phyloP scores from a whole-genome alignment of 1,140 invertebrate species.

The Ceratina japonica region DNA sequence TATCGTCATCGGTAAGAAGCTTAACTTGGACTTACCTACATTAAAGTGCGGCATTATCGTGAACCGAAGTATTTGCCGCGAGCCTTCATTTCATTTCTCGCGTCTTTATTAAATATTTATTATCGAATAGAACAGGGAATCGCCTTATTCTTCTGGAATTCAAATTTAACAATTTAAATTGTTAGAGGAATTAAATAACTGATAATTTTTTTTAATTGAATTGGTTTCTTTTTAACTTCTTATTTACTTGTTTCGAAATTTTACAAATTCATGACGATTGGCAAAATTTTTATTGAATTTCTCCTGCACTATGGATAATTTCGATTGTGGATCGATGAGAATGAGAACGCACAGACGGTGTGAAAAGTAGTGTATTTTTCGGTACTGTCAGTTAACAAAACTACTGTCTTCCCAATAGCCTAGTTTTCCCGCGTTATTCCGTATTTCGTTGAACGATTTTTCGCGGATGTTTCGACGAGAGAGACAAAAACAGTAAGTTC shows the following conservation, averaged over 20 bases:
- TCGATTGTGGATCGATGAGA: neutral
- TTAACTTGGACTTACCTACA: constrained; percentile 65
- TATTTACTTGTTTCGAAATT: too few species aligned
- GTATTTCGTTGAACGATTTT: constrained; percentile 7
- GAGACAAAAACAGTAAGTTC: neutral
- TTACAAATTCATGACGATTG: too few species aligned
- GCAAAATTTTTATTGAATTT: too few species aligned
- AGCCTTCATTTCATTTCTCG: constrained; percentile 30
- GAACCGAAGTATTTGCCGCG: constrained; percentile 48
- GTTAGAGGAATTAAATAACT: too few species aligned
- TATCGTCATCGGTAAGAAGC: constrained; percentile 64
- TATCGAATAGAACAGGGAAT: neutral
- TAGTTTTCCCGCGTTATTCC: neutral
- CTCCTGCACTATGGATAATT: neutral
- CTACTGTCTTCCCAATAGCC: neutral
- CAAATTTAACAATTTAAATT: too few species aligned
- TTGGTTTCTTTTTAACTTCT: too few species aligned
- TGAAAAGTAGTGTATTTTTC: neutral
- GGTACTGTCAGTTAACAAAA: neutral
- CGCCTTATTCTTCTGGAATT: too few species aligned
- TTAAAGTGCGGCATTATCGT: constrained; percentile 60
- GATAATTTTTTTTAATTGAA: too few species aligned
- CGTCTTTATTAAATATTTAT: constrained; percentile 50
- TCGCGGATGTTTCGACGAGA: neutral
- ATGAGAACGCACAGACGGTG: neutral